phyloP scores from a whole-genome alignment of 2,888 invertebrate species.

The Horisme vitalbata region DNA sequence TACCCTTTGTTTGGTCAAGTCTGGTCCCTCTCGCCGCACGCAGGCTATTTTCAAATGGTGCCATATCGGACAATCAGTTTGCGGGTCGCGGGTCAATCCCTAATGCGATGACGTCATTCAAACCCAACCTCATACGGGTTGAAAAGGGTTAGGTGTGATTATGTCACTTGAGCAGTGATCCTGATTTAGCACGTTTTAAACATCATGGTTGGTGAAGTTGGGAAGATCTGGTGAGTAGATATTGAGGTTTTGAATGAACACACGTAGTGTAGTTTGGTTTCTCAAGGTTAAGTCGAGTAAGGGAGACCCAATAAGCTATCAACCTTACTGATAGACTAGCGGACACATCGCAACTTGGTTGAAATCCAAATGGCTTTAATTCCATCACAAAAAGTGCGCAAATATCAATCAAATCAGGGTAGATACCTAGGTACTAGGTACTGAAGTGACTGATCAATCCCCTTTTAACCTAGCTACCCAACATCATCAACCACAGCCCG shows the following conservation, averaged over 20 bases:
- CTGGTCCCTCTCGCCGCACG: constrained; percentile 13
- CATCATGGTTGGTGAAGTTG: neutral
- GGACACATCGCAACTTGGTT: too few relatives aligned
- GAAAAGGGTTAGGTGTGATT: constrained; percentile 25
- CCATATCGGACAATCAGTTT: constrained; percentile 45
- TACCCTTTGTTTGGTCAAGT: neutral
- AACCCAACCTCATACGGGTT: constrained; percentile 23
- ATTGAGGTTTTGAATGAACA: neutral
- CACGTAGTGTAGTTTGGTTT: too few relatives aligned
- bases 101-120: constrained; percentile 56
- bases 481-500: too few relatives aligned
- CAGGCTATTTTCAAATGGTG: constrained; percentile 48
- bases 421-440: too few relatives aligned
- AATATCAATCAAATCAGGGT: too few relatives aligned
- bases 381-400: too few relatives aligned
- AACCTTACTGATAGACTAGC: too few relatives aligned
- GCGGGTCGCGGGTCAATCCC: constrained; percentile 50
- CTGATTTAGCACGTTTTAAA: constrained; percentile 14
- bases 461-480: too few relatives aligned
- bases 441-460: too few relatives aligned
- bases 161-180: constrained; percentile 11
- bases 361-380: too few relatives aligned
- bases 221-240: neutral
- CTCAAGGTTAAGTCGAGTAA: too few relatives aligned
- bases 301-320: too few relatives aligned